Base-by-base conservation (phyloP, 2,888 invertebrate genomes). In the Eupithecia dodoneata region DNA sequence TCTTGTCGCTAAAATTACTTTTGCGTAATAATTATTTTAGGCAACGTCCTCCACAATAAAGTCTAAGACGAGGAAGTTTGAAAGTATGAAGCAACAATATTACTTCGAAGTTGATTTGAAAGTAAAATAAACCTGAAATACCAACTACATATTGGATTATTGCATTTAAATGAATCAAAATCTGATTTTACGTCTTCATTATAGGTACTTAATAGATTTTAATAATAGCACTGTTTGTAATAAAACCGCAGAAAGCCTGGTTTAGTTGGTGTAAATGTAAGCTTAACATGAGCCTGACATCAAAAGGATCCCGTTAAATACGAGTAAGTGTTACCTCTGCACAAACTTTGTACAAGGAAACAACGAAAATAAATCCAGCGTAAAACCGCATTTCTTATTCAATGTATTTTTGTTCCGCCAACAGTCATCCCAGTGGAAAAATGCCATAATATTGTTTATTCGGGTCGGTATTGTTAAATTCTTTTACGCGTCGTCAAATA, bases 401-500 rank as follows among this genome's bases (percentile, higher is more conserved):
- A 71, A 73, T 71, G 69, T 79, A 75, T 78, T 79, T 79, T 81
- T 73, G 73, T 72, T 70, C 45, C 67, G 42, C n/a, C 75, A 76
- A 80, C 76, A 77, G 75, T 79, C 75, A 76, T 77, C 76, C 73
- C 67, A 13, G 73, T 63, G 76, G 78, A 76, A 79, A 75, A 79
- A 75, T 76, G 73, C 71, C 75, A 80, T 80, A 80, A 78, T 82
- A 79, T 77, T 82, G 76, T 81, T 82, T 81, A 80, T 79, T 78
- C 80, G 69, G 73, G 78, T 78, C 59, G 72, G 44, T 80, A 77
- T 78, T 81, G 81, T 84, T 81, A 82, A 85, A 87, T 84, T 85
- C 81, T 85, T 85, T 82, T 79, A 83, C 78, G 83, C 83, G 85
- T 85, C 84, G 82, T 84, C 83, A 85, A 87, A 89, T 89, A 89